Evolutionary conservation across 2,888 invertebrate genomes (phyloP), one percentile per base, ranked within the genome.

Genomic region (Copidosoma aretas): DNA sequence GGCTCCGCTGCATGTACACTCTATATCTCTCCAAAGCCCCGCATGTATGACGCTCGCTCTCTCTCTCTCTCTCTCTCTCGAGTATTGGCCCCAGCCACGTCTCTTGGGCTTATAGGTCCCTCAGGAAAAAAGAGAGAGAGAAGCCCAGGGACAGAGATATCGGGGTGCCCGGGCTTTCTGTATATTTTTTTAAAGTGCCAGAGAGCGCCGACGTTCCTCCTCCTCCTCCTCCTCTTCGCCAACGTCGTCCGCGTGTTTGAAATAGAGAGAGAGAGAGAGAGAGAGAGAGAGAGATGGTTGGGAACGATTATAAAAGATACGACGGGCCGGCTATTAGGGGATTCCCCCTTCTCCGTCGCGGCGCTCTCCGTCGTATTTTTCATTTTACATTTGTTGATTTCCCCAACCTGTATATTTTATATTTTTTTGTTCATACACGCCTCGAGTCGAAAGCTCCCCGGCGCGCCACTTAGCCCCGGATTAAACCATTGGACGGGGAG

Each of bases 61-160:
- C n/a, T 24, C 10, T 46, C 21, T 43, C 22, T 46, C 22, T 24
- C n/a, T 57, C 21, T 39, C 67, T 58, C 67, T 58, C 62, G 63
- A 66, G 66, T 70, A 67, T 70, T 66, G 66, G 66, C 70, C 63
- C 66, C 66, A n/a, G 63, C 67, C 67, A 59, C 32, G n/a, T 46
- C 46, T 54, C 51, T 54, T 32, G 17, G 22, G 54, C 46, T 32
- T 21, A 14, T 32, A 21, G 21, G 56, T 51, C 57, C 65, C 57
- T 51, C 51, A 17, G 15, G 39, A 22, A 17, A 22, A 53, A 53
- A 24, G 25, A 46, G 54, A 46, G 54, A 43, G 25, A 46, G 51
- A 56, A 54, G 51, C 54, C 63, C 60, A 70, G 70, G 66, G 70
- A 70, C 70, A 62, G 70, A 8, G 4, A 70, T 70, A 66, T 63